phyloP scores from a whole-genome alignment of 1,140 invertebrate genomes.

The Drosophila simulans region DNA sequence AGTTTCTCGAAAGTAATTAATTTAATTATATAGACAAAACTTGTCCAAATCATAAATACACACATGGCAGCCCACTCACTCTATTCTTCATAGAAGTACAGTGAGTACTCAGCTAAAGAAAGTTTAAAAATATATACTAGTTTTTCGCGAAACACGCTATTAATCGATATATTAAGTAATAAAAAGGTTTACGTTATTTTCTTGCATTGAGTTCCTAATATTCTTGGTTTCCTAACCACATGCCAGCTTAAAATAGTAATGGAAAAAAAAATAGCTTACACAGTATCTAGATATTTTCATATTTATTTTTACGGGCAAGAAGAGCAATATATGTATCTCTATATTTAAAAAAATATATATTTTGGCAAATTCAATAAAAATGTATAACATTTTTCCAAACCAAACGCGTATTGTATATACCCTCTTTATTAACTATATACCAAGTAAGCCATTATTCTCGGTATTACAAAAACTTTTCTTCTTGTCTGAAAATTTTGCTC shows the following conservation, averaged over 20 bases:
- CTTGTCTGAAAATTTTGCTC: neutral
- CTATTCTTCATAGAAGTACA: slow-evolving; percentile 14
- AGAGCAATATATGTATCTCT: too few relatives aligned
- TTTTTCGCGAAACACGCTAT: too few relatives aligned
- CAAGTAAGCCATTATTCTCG: too few relatives aligned
- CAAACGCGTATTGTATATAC: neutral
- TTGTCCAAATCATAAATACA: slow-evolving; percentile 17
- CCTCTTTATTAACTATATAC: neutral
- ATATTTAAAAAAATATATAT: too few relatives aligned
- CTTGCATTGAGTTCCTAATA: too few relatives aligned
- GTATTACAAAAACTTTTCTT: neutral
- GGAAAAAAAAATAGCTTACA: too few relatives aligned
- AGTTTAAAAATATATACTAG: neutral
- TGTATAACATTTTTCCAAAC: too few relatives aligned
- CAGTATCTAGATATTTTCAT: too few relatives aligned
- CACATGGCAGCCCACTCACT: neutral
- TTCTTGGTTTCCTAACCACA: slow-evolving; percentile 32
- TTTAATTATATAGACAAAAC: slow-evolving; percentile 67
- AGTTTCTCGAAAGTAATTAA: slow-evolving; percentile 75
- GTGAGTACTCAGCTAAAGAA: neutral
- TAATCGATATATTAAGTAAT: too few relatives aligned
- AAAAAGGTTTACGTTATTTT: too few relatives aligned
- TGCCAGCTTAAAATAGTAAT: slow-evolving; percentile 6
- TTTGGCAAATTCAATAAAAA: too few relatives aligned
- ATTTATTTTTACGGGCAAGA: too few relatives aligned